Conservation (phyloP, 2,797 vertebrate genomes). For the Megaceryle alcyon region DNA sequence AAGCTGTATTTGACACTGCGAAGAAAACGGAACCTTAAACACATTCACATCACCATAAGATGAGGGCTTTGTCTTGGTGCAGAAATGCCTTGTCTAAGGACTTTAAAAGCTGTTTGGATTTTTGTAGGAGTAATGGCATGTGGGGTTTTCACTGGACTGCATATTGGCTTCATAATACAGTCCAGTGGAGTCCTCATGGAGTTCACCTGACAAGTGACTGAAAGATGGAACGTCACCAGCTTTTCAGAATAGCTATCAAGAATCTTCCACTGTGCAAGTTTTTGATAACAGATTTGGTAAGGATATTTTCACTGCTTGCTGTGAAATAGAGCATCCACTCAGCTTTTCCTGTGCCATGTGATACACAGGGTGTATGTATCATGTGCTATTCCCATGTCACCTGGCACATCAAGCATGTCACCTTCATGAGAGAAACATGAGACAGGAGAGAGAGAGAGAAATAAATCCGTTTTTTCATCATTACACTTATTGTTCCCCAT, state of each 20-base stretch:
- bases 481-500: background rate
- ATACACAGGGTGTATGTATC: background rate
- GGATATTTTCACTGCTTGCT: background rate
- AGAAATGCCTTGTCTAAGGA: background rate
- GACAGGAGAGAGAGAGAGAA: background rate
- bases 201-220: background rate
- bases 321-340: background rate
- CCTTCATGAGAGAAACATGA: background rate
- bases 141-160: background rate
- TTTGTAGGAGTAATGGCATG: background rate
- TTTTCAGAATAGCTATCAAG: background rate
- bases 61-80: background rate
- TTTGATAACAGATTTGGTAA: background rate
- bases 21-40: background rate
- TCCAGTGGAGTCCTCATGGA: background rate
- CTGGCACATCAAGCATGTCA: background rate
- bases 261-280: background rate
- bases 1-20: background rate
- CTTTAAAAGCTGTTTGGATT: background rate
- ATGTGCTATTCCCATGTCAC: constrained; percentile 24
- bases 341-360: background rate
- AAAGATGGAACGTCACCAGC: background rate
- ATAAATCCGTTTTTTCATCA: background rate
- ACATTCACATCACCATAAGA: background rate
- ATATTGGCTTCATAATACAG: background rate